Percentiles rank a stretch among this genome's conserved stretches.
These are phyloP conservation scores for Peromyscus aztecus DNA, from an alignment of 2,797 vertebrate species.

Conservation along the genomic window DNA sequence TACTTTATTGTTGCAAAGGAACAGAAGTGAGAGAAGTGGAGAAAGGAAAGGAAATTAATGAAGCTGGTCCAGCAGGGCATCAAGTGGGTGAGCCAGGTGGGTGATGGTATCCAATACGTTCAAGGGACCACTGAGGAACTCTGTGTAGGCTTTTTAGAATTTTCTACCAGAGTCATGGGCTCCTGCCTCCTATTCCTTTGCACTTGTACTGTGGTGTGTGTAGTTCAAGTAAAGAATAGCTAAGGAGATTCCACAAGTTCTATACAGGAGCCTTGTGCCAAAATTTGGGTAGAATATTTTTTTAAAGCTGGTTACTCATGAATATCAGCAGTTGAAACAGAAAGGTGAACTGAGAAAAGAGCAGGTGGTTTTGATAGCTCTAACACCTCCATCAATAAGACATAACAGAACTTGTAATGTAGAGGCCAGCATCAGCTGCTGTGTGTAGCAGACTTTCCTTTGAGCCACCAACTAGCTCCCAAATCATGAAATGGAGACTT, in stretches of 20 bases:
- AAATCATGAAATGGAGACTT: no score
- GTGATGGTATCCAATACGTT: neutral
- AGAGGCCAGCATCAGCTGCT: neutral
- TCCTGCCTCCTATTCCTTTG: neutral
- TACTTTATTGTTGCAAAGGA: neutral
- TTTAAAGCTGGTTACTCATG: neutral
- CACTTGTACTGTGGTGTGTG: neutral
- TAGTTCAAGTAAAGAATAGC: neutral
- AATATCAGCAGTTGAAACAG: neutral
- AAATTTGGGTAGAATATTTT: neutral
- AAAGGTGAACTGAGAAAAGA: neutral
- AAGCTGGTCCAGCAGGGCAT: neutral
- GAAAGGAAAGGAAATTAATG: neutral
- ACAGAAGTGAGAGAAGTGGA: neutral
- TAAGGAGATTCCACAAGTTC: neutral
- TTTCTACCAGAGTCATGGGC: neutral
- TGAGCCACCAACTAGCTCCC: no score
- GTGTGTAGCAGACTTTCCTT: no score
- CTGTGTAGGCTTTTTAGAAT: neutral
- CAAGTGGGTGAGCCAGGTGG: neutral
- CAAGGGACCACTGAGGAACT: neutral
- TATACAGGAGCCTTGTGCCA: neutral
- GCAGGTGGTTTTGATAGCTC: neutral
- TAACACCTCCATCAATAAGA: neutral
- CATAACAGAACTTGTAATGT: neutral